Evolutionary conservation across 2,113 vertebrate genomes (phyloP), one percentile per base, ranked within the genome.

Genomic region (Calypte anna): DNA sequence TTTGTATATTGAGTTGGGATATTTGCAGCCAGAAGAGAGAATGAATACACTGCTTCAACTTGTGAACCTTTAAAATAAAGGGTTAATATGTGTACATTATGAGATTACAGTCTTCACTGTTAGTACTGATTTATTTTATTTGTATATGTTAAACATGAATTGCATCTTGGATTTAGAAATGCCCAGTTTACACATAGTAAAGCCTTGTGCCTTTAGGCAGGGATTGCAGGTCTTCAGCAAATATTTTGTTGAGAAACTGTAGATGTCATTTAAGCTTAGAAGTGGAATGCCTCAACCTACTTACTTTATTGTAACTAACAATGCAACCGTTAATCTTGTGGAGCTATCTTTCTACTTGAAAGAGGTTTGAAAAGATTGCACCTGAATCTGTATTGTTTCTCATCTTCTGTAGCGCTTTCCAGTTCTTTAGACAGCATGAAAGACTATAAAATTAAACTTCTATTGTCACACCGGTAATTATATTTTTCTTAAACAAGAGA

Each of bases 121-220:
- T 94, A 90, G 86, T 88, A 84, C 86, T 63, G 82, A 77, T 92
- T 90, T 92, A 88, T 90, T 92, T 95, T 90, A 88, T 84, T 85
- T 90, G 84, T 74, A 48, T 80, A 68, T 86, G 40, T 91, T 89
- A 64, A 88, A 69, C 91, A 62, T 63, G 50, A 67, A 73, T 90
- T 96, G 88, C 91, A 79, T 94, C 77, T 79, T 80, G 68, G 69
- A 75, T 95, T 91, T 96, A 88, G 86, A 95, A 96, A 96, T 94
- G 73, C 61, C 80, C 50, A 33, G 83, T 83, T 94, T 72, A 83
- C 48, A 90, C 69, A 54, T 6, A 43, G n/a, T 78, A 83, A 93
- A 88, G 94, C 75, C 46, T 74, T 64, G 57, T 94, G 74, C 83
- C 93, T 87, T 74, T 66, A 86, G 78, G 83, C 63, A 84, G 73